A percentile compares a stretch with the other conserved stretches of the same genome.
phyloP scores from a whole-genome alignment of 2,888 invertebrate species.

The Parasteatoda lunata region DNA sequence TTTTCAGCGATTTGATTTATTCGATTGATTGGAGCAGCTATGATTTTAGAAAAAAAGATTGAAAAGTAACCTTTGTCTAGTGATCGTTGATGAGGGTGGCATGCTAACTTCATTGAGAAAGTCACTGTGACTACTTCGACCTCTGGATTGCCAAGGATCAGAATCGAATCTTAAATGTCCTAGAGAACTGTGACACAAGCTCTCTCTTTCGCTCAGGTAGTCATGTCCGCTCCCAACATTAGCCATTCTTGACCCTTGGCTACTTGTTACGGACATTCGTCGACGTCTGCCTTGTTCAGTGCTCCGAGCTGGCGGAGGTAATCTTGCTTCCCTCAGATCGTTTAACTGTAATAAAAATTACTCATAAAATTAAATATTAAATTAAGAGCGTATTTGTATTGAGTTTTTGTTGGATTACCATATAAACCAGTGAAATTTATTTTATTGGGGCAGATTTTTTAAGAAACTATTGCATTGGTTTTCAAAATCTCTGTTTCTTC shows the following conservation, averaged over 20 bases:
- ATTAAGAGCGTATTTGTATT: too few species aligned
- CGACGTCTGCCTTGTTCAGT: slow-evolving; percentile 25
- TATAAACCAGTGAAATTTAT: too few species aligned
- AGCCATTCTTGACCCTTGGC: slow-evolving; percentile 44
- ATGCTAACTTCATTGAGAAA: slow-evolving; percentile 40
- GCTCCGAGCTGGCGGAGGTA: slow-evolving; percentile 46
- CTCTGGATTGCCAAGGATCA: slow-evolving; percentile 34
- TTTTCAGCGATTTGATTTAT: too few species aligned
- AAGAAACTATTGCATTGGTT: too few species aligned
- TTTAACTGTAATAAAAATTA: not conserved
- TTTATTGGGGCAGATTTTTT: too few species aligned
- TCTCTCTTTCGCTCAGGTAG: slow-evolving; percentile 35
- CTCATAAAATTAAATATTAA: too few species aligned
- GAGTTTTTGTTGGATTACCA: too few species aligned
- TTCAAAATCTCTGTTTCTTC: too few species aligned
- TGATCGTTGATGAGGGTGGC: slow-evolving; percentile 27
- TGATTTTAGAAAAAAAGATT: not conserved
- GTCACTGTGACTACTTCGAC: slow-evolving; percentile 26
- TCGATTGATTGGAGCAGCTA: too few species aligned
- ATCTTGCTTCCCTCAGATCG: slow-evolving; percentile 30
- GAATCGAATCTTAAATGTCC: slow-evolving; percentile 38
- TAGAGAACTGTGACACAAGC: slow-evolving; percentile 41
- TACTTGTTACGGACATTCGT: slow-evolving; percentile 47
- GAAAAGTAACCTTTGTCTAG: slow-evolving; percentile 37
- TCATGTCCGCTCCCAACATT: slow-evolving; percentile 43